Percentiles rank a stretch among this genome's conserved stretches.
Evolutionary conservation across 2,797 vertebrate genomes (phyloP).

Genomic region (Peromyscus nudipes): DNA sequence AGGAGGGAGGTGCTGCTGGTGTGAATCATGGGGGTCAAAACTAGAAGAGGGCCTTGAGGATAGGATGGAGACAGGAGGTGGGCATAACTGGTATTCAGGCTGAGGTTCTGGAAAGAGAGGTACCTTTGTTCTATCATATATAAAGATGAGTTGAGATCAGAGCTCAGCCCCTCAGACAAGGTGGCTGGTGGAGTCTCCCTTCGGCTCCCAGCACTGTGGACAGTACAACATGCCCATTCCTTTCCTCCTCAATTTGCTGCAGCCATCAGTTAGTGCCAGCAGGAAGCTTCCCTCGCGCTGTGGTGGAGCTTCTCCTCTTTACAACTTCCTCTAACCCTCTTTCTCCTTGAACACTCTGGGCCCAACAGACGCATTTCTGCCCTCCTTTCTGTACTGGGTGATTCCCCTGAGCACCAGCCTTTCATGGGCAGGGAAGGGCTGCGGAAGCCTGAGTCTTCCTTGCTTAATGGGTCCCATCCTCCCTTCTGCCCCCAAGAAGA

Average conservation of each 20-base stretch:
- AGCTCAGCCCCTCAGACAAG: not conserved
- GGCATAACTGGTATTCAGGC: not conserved
- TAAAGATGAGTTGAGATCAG: rapidly evolving
- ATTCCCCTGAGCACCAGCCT: not conserved
- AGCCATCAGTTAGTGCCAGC: rapidly evolving
- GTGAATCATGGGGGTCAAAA: not conserved
- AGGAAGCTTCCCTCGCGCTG: not conserved
- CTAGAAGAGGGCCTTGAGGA: not conserved
- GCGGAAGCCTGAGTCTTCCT: not conserved
- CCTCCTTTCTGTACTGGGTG: too few relatives aligned
- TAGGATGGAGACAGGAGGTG: too few relatives aligned
- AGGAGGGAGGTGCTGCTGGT: rapidly evolving
- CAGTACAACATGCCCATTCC: rapidly evolving
- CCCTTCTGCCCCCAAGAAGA: not conserved
- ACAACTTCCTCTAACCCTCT: rapidly evolving
- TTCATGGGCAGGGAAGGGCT: rapidly evolving
- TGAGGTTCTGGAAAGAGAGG: not conserved
- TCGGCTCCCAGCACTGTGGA: not conserved
- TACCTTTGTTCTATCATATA: rapidly evolving
- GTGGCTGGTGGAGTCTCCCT: rapidly evolving
- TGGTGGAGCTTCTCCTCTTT: not conserved
- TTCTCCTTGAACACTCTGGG: not conserved
- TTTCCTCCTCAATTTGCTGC: not conserved
- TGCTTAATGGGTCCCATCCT: not conserved
- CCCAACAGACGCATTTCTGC: not conserved